phyloP scores from a whole-genome alignment of 2,113 vertebrate species.

The Muntiacus reevesi region DNA sequence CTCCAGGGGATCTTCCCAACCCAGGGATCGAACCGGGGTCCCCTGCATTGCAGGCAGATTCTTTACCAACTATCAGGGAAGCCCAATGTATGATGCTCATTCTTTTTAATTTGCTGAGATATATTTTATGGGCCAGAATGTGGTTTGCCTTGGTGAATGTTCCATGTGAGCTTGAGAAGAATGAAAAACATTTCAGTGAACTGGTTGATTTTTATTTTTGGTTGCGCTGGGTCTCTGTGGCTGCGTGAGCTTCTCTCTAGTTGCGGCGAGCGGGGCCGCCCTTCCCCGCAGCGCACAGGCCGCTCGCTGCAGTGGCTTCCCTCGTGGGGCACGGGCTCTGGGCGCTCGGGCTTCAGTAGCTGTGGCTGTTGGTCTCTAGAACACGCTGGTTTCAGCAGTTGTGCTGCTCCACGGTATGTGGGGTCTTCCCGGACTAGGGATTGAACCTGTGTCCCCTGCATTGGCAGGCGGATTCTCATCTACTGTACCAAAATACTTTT shows the following conservation, averaged over 20 bases:
- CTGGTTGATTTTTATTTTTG: too few species aligned
- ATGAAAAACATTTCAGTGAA: not conserved
- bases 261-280: rapidly evolving
- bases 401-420: not conserved
- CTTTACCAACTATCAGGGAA: not conserved
- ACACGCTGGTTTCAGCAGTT: not conserved
- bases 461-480: not conserved
- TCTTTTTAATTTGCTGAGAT: not conserved
- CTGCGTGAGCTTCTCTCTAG: not conserved
- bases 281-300: not conserved
- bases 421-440: not conserved
- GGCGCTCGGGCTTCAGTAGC: rapidly evolving
- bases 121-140: not conserved
- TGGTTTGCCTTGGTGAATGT: not conserved
- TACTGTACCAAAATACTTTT: not conserved
- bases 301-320: not conserved
- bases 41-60: not conserved
- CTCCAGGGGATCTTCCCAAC: not conserved
- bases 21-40: not conserved
- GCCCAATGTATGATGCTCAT: not conserved
- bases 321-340: not conserved
- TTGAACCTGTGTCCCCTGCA: not conserved
- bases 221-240: not conserved
- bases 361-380: not conserved
- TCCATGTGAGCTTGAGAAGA: not conserved